These are phyloP conservation scores for Drosophila cardini DNA, from an alignment of 1,140 invertebrate species.

Conservation along the genomic window DNA sequence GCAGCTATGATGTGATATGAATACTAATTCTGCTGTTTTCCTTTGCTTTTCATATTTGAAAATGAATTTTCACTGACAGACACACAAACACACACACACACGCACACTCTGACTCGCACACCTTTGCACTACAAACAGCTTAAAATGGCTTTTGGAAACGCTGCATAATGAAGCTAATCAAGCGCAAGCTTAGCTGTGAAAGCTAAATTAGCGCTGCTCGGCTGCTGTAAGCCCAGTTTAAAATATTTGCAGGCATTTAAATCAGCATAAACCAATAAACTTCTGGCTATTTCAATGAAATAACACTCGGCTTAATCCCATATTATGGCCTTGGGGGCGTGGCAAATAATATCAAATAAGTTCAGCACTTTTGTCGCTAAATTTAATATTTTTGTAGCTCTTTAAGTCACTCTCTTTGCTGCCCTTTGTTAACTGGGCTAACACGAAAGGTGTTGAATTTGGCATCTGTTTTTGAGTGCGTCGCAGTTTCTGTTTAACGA, in stretches of 20 bases:
- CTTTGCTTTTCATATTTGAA: slow-evolving; percentile 33
- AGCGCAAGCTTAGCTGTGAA: slow-evolving; percentile 56
- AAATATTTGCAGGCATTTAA: too few species aligned
- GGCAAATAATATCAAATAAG: too few species aligned
- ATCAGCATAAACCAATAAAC: too few species aligned
- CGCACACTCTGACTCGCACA: not conserved
- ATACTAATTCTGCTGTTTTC: slow-evolving; percentile 68
- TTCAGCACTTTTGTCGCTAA: too few species aligned
- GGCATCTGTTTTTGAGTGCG: slow-evolving; percentile 42
- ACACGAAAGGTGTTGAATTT: slow-evolving; percentile 53
- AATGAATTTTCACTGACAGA: slow-evolving; percentile 25
- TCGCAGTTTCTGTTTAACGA: slow-evolving; percentile 32
- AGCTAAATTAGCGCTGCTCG: not conserved
- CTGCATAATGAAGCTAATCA: slow-evolving; percentile 79
- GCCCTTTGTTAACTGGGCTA: too few species aligned
- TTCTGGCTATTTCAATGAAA: too few species aligned
- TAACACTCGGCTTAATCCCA: too few species aligned
- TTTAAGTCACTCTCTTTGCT: too few species aligned
- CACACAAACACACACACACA: slow-evolving; percentile 10
- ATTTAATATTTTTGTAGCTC: too few species aligned
- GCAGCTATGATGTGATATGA: slow-evolving; percentile 62
- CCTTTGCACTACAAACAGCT: slow-evolving; percentile 26
- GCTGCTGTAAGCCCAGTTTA: too few species aligned
- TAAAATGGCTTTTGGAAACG: slow-evolving; percentile 69
- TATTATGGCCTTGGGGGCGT: too few species aligned